Evolutionary conservation across 2,113 vertebrate species (phyloP), one percentile per base, ranked within the genome.

Genomic region (Myrmophylax atrothorax): DNA sequence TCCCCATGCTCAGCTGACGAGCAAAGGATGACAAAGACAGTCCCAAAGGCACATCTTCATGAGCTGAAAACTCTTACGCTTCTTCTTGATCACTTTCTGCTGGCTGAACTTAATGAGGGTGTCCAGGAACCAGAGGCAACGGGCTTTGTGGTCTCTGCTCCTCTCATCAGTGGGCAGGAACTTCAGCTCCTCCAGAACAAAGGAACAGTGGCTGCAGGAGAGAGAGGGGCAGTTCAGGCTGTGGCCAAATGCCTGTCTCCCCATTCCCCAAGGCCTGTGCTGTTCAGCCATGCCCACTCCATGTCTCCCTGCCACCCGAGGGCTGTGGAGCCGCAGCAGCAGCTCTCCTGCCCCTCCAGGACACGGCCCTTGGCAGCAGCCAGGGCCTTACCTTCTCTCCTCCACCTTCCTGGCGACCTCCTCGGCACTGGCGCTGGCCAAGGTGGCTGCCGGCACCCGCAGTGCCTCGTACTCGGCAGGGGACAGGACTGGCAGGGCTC

Each of bases 81-180:
- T 99, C 55, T 96, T 98, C 79, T 91, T 97, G 72, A 99, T 92
- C 53, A 84, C 94, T 89, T 92, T 99, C 90, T 98, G 95, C 11
- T 86, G 94, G 37, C 97, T 97, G 87, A 99, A 97, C 94, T 96
- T 99, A 80, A 99, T 89, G 35, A 99, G 98, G 46, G 97, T 93
- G 29, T 98, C 98, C 63, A 99, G 96, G 86, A 99, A 99, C 98
- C 98, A 99, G 53, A 98, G 93, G 59, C 98, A 99, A 20, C 98
- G 97, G 4, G 98, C 97, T 49, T 95, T 98, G 80, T 89, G 98
- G 68, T 99, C 98, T 84, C 98, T 97, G 11, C 81, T 97, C 91
- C 91, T 97, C 33, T 95, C 95, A 9, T 84, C 88, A 28, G 66
- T 26, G 35, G 98, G 98, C 92, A 99, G 63, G 38, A 84, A 97